phyloP scores from a whole-genome alignment of 2,113 vertebrate species.

The Saccopteryx bilineata region DNA sequence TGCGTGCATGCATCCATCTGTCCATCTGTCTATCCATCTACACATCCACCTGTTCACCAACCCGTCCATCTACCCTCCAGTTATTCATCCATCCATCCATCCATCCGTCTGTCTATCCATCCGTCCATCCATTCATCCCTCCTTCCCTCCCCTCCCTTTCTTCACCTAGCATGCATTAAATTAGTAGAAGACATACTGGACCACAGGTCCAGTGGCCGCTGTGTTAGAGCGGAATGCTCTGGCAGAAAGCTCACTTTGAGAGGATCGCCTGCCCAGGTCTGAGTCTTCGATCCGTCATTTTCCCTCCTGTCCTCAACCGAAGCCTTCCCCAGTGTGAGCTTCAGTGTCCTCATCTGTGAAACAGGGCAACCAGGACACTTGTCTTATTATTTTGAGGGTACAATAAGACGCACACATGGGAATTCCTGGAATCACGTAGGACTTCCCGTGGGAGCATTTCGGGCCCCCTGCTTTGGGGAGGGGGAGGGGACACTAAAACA shows the following conservation, averaged over 20 bases:
- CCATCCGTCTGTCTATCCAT: neutral
- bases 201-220: accelerated
- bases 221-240: neutral
- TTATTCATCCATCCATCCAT: neutral
- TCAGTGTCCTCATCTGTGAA: neutral
- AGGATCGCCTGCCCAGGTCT: accelerated
- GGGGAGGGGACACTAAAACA: neutral
- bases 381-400: neutral
- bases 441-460: accelerated
- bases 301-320: neutral
- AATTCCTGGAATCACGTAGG: neutral
- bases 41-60: neutral
- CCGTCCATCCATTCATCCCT: neutral
- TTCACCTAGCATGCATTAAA: neutral
- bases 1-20: neutral
- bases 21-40: too few species aligned
- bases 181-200: neutral
- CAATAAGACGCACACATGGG: accelerated
- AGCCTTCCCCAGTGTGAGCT: neutral
- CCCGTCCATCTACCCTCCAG: neutral
- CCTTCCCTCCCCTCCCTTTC: neutral
- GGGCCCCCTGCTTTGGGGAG: too few species aligned
- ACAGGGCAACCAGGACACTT: neutral
- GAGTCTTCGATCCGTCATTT: neutral
- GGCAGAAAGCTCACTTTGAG: neutral